Percentiles rank a stretch among this genome's conserved stretches.
These are phyloP conservation scores for Dendroctonus valens DNA, from an alignment of 1,140 invertebrate species.

Conservation along the genomic window DNA sequence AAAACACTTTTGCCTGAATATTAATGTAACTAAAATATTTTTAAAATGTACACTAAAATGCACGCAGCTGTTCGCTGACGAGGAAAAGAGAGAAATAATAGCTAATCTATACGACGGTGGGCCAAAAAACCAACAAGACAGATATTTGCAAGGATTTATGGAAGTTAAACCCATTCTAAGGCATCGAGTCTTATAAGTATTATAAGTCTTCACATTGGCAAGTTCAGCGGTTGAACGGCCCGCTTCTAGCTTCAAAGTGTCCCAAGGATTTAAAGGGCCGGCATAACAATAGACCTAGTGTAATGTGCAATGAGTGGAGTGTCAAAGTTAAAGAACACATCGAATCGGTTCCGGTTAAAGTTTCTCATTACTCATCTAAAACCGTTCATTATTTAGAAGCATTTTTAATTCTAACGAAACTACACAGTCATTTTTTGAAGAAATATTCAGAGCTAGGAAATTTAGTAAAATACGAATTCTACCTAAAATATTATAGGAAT, in stretches of 20 bases:
- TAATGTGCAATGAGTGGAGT: conserved; percentile 14
- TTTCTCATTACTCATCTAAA: conserved; percentile 34
- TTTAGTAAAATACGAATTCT: conserved; percentile 7
- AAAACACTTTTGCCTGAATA: not conserved
- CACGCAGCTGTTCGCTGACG: conserved; percentile 28
- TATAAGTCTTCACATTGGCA: conserved; percentile 20
- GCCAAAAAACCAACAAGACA: conserved; percentile 37
- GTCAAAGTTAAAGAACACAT: conserved; percentile 35
- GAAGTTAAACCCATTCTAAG: conserved; percentile 28
- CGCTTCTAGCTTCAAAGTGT: conserved; percentile 24
- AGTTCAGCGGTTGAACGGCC: conserved; percentile 30
- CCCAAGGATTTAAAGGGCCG: conserved; percentile 30
- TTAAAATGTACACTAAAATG: conserved; percentile 34
- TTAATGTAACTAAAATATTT: conserved; percentile 13
- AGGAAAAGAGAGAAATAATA: conserved; percentile 24
- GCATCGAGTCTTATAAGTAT: conserved; percentile 12
- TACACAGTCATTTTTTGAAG: conserved; percentile 13
- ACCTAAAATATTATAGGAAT: conserved; percentile 34
- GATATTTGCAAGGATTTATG: conserved; percentile 28
- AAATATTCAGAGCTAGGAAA: not conserved
- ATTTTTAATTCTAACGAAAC: conserved; percentile 43
- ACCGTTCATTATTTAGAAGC: conserved; percentile 41
- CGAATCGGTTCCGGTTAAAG: conserved; percentile 31
- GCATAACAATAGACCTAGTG: conserved; percentile 30
- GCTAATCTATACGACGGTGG: conserved; percentile 24